Percentiles rank a stretch among this genome's conserved stretches.
phyloP scores from a whole-genome alignment of 2,113 vertebrate genomes.

The Vulpes lagopus region DNA sequence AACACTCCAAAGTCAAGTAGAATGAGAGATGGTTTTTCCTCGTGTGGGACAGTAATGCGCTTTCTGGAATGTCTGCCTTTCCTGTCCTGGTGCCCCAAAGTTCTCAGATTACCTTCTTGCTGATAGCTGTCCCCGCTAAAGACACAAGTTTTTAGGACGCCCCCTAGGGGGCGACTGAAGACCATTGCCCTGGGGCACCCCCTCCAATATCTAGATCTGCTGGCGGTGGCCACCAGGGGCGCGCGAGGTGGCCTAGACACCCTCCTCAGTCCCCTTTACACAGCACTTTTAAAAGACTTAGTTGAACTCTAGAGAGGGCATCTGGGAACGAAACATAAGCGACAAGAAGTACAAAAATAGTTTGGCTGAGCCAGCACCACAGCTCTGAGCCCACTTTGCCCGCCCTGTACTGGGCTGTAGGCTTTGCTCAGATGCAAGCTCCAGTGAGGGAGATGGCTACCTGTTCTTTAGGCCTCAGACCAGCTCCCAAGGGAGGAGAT shows the following conservation, averaged over 20 bases:
- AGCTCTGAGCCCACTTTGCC: not conserved
- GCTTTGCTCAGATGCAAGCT: not conserved
- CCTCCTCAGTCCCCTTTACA: not conserved
- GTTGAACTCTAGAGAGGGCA: not conserved
- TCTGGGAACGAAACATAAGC: not conserved
- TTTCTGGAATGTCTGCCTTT: not conserved
- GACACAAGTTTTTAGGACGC: not conserved
- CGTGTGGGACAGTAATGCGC: not conserved
- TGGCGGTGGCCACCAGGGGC: not conserved
- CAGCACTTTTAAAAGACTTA: not conserved
- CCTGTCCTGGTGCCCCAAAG: not conserved
- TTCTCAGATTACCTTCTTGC: not conserved
- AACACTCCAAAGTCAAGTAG: not conserved
- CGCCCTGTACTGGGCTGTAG: not conserved
- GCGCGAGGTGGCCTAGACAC: not conserved
- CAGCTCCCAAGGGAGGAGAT: not conserved
- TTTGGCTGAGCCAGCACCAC: not conserved
- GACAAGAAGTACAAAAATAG: not conserved
- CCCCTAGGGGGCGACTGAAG: conserved; percentile 21
- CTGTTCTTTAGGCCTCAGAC: not conserved
- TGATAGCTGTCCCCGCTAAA: not conserved
- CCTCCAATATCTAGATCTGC: not conserved
- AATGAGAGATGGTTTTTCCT: not conserved
- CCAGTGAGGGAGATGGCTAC: not conserved
- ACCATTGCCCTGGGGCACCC: not conserved